Percentiles rank a stretch among this genome's conserved stretches.
phyloP scores from a whole-genome alignment of 2,888 invertebrate species.

The Acanthococcus lagerstroemiae region DNA sequence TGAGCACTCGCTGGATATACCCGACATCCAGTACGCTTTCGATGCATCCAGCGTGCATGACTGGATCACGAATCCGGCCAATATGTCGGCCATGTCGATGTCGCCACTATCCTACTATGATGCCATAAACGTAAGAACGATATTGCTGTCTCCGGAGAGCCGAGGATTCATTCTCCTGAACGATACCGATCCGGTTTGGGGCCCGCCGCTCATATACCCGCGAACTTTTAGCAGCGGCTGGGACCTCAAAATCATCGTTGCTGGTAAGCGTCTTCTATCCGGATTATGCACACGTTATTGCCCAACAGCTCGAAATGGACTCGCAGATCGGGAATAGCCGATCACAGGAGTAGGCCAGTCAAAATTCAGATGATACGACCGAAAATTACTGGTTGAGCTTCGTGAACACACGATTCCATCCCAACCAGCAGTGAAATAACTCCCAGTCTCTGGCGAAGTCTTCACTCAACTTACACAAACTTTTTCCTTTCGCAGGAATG shows the following conservation, averaged over 20 bases:
- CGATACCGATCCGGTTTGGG: constrained; percentile 57
- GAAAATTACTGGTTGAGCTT: too few relatives aligned
- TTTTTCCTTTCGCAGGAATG: constrained; percentile 42
- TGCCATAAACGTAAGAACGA: constrained; percentile 48
- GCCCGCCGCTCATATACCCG: constrained; percentile 62
- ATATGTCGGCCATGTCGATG: constrained; percentile 44
- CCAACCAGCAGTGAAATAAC: too few relatives aligned
- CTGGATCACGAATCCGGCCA: constrained; percentile 50
- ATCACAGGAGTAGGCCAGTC: too few relatives aligned
- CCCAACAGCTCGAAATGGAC: too few relatives aligned
- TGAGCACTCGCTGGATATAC: constrained; percentile 40
- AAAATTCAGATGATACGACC: too few relatives aligned
- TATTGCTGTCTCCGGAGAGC: constrained; percentile 54
- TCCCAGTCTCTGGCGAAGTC: too few relatives aligned
- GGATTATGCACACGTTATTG: background rate
- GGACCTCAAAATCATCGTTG: constrained; percentile 43
- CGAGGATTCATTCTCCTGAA: constrained; percentile 54
- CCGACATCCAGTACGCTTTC: constrained; percentile 58
- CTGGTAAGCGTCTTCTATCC: constrained; percentile 32
- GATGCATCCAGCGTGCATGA: constrained; percentile 51
- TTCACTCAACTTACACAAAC: background rate
- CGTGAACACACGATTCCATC: too few relatives aligned
- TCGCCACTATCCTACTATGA: constrained; percentile 52
- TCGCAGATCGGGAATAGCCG: too few relatives aligned
- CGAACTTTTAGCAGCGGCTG: constrained; percentile 51